phyloP scores from a whole-genome alignment of 2,888 invertebrate species.

The Chaetoderma sp. region DNA sequence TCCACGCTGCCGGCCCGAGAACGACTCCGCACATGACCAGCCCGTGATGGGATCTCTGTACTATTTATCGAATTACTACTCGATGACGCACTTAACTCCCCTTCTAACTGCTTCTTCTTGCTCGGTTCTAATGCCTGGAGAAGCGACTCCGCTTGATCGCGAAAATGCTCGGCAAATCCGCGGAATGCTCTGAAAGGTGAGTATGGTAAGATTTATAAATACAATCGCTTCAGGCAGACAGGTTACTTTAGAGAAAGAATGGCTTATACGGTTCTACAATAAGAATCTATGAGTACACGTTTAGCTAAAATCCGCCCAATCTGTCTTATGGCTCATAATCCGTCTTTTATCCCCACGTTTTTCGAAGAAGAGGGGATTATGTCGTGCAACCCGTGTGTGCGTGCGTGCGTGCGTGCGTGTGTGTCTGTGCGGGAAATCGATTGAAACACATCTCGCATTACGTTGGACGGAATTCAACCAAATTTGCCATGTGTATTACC shows the following conservation, averaged over 20 bases:
- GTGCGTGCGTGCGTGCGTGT: too few species aligned
- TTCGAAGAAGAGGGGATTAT: too few species aligned
- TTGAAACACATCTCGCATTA: too few species aligned
- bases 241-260: neutral
- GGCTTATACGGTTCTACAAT: neutral
- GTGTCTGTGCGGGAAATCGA: too few species aligned
- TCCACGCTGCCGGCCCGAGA: slow-evolving; percentile 59
- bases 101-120: slow-evolving; percentile 79
- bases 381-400: too few species aligned
- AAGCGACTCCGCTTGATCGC: slow-evolving; percentile 87
- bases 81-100: slow-evolving; percentile 70
- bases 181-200: slow-evolving; percentile 87
- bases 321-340: too few species aligned
- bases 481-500: too few species aligned
- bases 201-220: too few species aligned
- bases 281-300: too few species aligned
- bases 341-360: too few species aligned
- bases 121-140: slow-evolving; percentile 85
- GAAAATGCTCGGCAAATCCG: slow-evolving; percentile 90
- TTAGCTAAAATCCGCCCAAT: too few species aligned
- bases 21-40: slow-evolving; percentile 30
- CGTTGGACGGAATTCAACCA: too few species aligned
- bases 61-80: slow-evolving; percentile 69
- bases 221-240: neutral
- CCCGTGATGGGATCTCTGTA: slow-evolving; percentile 33